Evolutionary conservation across 2,113 vertebrate genomes (phyloP).

Genomic region (Zosterops japonicus): DNA sequence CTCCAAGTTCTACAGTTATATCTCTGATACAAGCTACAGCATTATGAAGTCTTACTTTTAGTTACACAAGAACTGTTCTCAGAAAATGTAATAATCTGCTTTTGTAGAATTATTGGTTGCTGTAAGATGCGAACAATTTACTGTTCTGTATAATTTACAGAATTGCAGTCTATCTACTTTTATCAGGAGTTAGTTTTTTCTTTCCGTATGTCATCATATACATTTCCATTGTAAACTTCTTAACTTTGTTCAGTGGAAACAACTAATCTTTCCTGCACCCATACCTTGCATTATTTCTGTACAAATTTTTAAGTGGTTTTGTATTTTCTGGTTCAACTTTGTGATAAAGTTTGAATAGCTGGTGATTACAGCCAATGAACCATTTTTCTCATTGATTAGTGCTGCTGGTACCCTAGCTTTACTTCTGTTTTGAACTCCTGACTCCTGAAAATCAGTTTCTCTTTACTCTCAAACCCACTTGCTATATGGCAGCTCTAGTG

Average conservation of each 20-base stretch:
- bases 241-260: background rate
- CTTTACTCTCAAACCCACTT: background rate
- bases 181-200: background rate
- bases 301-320: background rate
- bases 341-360: constrained; percentile 8
- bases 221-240: background rate
- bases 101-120: background rate
- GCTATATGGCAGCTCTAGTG: background rate
- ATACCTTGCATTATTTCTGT: background rate
- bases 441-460: background rate
- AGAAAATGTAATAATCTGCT: background rate
- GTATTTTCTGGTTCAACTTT: background rate
- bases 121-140: background rate
- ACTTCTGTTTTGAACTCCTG: background rate
- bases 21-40: background rate
- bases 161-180: background rate
- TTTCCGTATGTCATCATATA: background rate
- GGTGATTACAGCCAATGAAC: constrained; percentile 9
- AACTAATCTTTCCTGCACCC: background rate
- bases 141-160: background rate
- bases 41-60: background rate
- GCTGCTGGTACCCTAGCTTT: background rate
- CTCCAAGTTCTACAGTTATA: background rate
- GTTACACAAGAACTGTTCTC: background rate
- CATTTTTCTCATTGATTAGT: background rate